A percentile compares a stretch with the other conserved stretches of the same genome.
phyloP scores from a whole-genome alignment of 2,113 vertebrate genomes.

The Mugil cephalus region DNA sequence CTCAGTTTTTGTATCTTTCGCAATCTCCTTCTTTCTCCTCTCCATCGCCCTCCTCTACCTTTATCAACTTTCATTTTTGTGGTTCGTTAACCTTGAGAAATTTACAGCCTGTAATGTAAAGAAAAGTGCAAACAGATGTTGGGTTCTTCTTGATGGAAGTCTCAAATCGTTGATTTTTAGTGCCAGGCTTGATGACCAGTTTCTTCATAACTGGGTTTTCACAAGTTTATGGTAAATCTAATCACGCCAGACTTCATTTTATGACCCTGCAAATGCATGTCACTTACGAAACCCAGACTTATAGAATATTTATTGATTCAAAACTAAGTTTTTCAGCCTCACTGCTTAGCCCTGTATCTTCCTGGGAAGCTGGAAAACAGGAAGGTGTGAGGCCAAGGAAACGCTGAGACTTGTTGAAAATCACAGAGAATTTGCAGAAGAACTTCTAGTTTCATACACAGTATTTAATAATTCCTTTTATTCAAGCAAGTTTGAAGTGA shows the following conservation, averaged over 20 bases:
- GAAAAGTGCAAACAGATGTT: no score
- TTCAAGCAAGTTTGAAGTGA: neutral
- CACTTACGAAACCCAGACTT: neutral
- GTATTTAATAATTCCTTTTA: constrained; percentile 25
- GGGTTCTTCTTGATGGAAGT: no score
- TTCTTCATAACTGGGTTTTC: neutral
- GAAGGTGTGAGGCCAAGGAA: constrained; percentile 13
- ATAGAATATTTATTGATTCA: neutral
- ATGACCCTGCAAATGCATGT: neutral
- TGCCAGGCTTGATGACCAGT: neutral
- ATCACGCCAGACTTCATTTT: neutral
- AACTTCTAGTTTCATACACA: constrained; percentile 2
- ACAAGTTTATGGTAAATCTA: neutral
- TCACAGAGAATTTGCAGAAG: neutral
- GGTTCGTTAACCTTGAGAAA: no score
- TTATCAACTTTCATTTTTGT: no score
- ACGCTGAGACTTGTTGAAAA: neutral
- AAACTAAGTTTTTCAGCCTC: neutral
- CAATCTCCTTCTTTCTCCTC: no score
- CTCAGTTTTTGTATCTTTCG: no score
- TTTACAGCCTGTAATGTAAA: no score
- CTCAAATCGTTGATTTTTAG: neutral
- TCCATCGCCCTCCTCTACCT: no score
- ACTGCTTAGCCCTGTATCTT: constrained; percentile 11
- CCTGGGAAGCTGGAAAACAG: constrained; percentile 20